Conservation (phyloP, 2,888 invertebrate species). For the Drosophila kuntzei region DNA sequence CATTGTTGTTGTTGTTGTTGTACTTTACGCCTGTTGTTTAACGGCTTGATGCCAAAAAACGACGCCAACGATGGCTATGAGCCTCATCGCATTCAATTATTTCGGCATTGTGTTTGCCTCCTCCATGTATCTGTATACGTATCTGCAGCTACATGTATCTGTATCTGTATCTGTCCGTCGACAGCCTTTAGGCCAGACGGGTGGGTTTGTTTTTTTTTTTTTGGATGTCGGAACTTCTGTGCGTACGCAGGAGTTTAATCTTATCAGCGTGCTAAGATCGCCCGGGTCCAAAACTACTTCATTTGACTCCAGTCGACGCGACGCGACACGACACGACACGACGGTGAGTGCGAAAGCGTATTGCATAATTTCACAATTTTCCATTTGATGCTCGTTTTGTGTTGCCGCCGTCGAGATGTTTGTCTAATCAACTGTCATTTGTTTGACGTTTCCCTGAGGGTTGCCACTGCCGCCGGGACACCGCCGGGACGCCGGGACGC, state of each 20-base stretch:
- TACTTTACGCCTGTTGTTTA: conserved; percentile 77
- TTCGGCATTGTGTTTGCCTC: conserved; percentile 72
- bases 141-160: conserved; percentile 36
- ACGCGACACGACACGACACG: not conserved
- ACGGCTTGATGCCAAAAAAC: conserved; percentile 80
- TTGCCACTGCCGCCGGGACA: conserved; percentile 34
- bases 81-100: conserved; percentile 82
- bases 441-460: conserved; percentile 84
- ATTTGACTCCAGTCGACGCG: conserved; percentile 54
- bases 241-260: conserved; percentile 75
- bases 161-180: conserved; percentile 23
- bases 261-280: conserved; percentile 75
- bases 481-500: conserved; percentile 39
- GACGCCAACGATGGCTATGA: conserved; percentile 72
- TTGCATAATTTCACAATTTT: conserved; percentile 85
- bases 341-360: conserved; percentile 69
- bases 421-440: conserved; percentile 85
- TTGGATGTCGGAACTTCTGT: conserved; percentile 52
- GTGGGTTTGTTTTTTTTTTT: conserved; percentile 35
- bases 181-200: conserved; percentile 47
- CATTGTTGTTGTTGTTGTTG: conserved; percentile 40
- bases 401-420: conserved; percentile 82
- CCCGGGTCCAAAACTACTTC: conserved; percentile 77
- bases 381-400: conserved; percentile 84
- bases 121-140: conserved; percentile 51